Evolutionary conservation across 2,888 invertebrate genomes (phyloP).

Genomic region (Drosophila pseudotalamancana): DNA sequence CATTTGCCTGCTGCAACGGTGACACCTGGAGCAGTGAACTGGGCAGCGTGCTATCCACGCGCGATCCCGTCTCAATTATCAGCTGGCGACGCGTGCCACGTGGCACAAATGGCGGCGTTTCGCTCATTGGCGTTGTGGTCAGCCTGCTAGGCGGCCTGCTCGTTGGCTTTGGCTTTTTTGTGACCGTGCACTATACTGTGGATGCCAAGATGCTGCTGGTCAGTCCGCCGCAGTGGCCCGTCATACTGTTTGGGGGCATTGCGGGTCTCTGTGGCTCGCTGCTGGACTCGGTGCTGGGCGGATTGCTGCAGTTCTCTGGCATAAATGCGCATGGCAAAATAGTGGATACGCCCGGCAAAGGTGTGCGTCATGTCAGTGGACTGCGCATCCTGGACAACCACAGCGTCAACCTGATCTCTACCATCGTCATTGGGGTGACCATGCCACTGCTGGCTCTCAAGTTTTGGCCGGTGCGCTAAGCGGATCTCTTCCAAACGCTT

Average conservation of each 20-base stretch:
- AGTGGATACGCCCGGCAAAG: conserved; percentile 89
- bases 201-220: conserved; percentile 86
- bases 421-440: conserved; percentile 89
- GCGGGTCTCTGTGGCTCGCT: conserved; percentile 92
- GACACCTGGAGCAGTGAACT: conserved; percentile 97
- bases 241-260: conserved; percentile 89
- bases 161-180: conserved; percentile 90
- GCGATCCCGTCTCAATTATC: conserved; percentile 91
- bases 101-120: conserved; percentile 96
- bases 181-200: conserved; percentile 87
- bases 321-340: conserved; percentile 88
- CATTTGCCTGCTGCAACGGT: conserved; percentile 92
- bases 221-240: conserved; percentile 91
- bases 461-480: conserved; percentile 85
- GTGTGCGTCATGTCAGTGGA: conserved; percentile 91
- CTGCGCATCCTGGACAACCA: conserved; percentile 92
- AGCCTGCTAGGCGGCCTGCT: conserved; percentile 85
- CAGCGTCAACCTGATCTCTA: conserved; percentile 93
- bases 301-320: conserved; percentile 94
- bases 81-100: conserved; percentile 90
- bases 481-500: not conserved
- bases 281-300: conserved; percentile 93
- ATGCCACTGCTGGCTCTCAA: conserved; percentile 88
- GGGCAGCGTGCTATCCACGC: conserved; percentile 89
- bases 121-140: conserved; percentile 86